phyloP scores from a whole-genome alignment of 2,888 invertebrate genomes.

The Scaeva pyrastri region DNA sequence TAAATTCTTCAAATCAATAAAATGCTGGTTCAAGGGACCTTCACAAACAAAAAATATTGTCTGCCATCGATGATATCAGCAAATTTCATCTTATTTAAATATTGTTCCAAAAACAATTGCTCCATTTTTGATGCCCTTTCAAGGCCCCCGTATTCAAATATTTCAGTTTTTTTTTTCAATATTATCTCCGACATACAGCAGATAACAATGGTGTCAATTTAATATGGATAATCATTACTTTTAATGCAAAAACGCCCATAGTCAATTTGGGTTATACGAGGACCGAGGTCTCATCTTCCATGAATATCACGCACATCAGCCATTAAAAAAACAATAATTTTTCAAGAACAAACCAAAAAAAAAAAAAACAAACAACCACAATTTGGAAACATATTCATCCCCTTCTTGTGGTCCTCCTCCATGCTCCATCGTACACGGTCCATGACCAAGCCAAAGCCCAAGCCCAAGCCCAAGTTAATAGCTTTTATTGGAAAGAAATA shows the following conservation, averaged over 20 bases:
- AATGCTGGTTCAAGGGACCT: too few species aligned
- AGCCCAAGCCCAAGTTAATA: background rate
- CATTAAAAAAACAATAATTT: conserved; percentile 36
- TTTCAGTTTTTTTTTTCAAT: too few species aligned
- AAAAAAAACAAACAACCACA: background rate
- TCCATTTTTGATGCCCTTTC: too few species aligned
- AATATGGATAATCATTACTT: background rate
- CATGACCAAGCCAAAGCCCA: too few species aligned
- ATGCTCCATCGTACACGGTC: background rate
- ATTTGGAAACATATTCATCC: background rate
- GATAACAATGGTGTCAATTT: too few species aligned
- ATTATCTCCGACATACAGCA: too few species aligned
- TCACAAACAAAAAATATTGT: too few species aligned
- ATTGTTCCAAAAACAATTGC: too few species aligned
- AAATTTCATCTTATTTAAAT: too few species aligned
- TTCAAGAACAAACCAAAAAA: conserved; percentile 2
- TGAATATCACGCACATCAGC: conserved; percentile 63
- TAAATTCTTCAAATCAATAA: too few species aligned
- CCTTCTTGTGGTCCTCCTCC: background rate
- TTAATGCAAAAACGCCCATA: conserved; percentile 41
- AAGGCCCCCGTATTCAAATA: too few species aligned
- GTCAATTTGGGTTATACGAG: conserved; percentile 29
- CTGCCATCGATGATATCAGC: too few species aligned
- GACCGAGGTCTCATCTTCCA: conserved; percentile 38
- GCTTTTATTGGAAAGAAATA: conserved; percentile 47